Evolutionary conservation across 30 jellyfish, hydroid and myxozoan genomes (phyloP).

Genomic region (Chrysaora quinquecirrha): DNA sequence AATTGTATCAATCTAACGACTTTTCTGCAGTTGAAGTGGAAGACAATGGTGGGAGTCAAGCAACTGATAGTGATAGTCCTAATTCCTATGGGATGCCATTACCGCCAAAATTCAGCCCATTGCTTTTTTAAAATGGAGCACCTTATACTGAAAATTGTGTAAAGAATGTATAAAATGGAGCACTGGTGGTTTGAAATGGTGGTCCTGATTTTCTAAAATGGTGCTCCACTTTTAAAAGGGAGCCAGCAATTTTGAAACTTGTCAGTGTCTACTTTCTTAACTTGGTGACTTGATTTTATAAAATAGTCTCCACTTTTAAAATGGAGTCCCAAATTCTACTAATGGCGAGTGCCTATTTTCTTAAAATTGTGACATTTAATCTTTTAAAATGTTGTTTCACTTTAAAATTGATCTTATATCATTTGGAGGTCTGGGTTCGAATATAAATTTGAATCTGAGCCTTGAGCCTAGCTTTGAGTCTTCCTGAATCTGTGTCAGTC

Average conservation of each 20-base stretch:
- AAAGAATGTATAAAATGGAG: constrained; percentile 4
- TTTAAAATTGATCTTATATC: not conserved
- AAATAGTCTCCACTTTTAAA: not conserved
- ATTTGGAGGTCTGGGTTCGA: constrained; percentile 12
- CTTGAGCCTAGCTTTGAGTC: not conserved
- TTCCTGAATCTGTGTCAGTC: too few species aligned
- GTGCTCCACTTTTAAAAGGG: not conserved
- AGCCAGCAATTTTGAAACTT: not conserved
- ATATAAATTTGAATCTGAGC: constrained; percentile 2
- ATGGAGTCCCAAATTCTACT: not conserved
- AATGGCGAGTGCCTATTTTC: too few species aligned
- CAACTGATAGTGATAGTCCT: too few species aligned
- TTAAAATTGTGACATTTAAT: not conserved
- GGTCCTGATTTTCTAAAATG: constrained; percentile 12
- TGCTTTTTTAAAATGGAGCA: constrained; percentile 3
- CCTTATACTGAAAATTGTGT: constrained; percentile 7
- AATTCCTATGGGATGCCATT: constrained; percentile 17
- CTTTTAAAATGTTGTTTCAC: not conserved
- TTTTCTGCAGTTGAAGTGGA: too few species aligned
- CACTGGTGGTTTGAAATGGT: constrained; percentile 2
- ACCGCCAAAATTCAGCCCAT: constrained; percentile 3
- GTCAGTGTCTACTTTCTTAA: not conserved
- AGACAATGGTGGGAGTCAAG: too few species aligned
- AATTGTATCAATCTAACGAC: too few species aligned
- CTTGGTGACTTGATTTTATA: not conserved